Evolutionary conservation across 37 sponge, comb jelly and placozoan species (phyloP).

Genomic region (Petrosia ficiformis): DNA sequence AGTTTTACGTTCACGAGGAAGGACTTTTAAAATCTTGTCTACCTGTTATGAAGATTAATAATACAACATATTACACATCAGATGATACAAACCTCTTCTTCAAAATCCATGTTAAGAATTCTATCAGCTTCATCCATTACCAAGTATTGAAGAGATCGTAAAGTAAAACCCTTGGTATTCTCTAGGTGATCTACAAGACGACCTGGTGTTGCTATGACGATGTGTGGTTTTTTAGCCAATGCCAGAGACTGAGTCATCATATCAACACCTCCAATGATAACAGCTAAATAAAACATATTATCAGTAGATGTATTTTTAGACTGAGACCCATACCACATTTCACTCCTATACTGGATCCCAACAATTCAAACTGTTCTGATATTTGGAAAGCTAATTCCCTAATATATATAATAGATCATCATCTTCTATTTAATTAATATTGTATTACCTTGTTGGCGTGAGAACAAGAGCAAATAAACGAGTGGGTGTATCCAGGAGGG

Average conservation of each 20-base stretch:
- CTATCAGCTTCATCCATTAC: conserved; percentile 99
- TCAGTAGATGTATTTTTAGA: no score
- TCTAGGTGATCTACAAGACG: conserved; percentile 96
- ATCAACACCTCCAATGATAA: conserved; percentile 92
- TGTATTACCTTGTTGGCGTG: conserved; percentile 86
- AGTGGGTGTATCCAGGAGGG: conserved; percentile 81
- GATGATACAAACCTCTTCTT: conserved; percentile 68
- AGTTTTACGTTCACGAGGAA: conserved; percentile 86
- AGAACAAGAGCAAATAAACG: conserved; percentile 94
- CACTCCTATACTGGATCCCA: conserved; percentile 87
- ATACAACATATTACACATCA: not conserved
- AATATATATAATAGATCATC: not conserved
- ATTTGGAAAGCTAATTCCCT: conserved; percentile 98
- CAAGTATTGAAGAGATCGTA: conserved; percentile 80
- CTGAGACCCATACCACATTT: conserved; percentile 71
- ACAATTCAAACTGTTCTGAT: conserved; percentile 92
- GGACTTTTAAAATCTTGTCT: conserved; percentile 91
- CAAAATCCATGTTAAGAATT: conserved; percentile 99
- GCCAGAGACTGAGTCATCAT: conserved; percentile 96
- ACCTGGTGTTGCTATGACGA: conserved; percentile 96
- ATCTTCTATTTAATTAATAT: not conserved
- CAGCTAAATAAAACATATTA: conserved; percentile 31
- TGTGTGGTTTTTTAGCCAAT: conserved; percentile 95
- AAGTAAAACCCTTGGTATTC: conserved; percentile 96
- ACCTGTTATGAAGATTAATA: conserved; percentile 31